Conservation (phyloP, 92 coral and sea anemone genomes). For the Epizoanthus rinbou region DNA sequence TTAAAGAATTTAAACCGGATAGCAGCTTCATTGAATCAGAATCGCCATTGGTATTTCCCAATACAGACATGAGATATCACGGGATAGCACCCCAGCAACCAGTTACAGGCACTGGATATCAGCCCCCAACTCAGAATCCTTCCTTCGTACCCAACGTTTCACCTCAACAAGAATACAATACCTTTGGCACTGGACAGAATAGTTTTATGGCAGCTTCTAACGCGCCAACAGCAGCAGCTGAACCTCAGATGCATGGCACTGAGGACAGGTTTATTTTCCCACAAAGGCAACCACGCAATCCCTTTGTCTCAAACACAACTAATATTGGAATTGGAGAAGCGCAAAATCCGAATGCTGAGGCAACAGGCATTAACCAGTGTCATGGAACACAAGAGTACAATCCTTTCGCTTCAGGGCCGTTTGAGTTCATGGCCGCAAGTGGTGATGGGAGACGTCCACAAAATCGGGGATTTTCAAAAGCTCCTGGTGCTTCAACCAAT, state of each 20-base stretch:
- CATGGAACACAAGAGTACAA: background rate
- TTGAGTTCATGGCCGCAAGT: background rate
- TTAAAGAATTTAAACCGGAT: background rate
- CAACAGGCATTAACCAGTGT: background rate
- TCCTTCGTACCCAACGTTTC: background rate
- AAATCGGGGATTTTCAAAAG: too few species aligned
- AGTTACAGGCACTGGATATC: background rate
- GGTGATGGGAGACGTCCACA: background rate
- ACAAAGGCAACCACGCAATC: background rate
- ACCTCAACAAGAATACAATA: background rate
- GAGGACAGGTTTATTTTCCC: background rate
- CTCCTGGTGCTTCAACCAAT: background rate
- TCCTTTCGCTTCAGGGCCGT: background rate
- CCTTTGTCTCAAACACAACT: background rate
- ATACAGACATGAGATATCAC: background rate
- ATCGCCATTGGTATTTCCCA: background rate
- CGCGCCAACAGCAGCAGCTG: background rate
- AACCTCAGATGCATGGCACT: background rate
- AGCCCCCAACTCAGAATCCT: background rate
- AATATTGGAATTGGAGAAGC: background rate
- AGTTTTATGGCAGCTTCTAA: background rate
- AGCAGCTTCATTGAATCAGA: background rate
- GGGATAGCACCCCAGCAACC: background rate
- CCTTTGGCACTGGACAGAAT: background rate
- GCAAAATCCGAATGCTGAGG: background rate